phyloP scores from a whole-genome alignment of 2,797 vertebrate species.

The Miichthys miiuy region DNA sequence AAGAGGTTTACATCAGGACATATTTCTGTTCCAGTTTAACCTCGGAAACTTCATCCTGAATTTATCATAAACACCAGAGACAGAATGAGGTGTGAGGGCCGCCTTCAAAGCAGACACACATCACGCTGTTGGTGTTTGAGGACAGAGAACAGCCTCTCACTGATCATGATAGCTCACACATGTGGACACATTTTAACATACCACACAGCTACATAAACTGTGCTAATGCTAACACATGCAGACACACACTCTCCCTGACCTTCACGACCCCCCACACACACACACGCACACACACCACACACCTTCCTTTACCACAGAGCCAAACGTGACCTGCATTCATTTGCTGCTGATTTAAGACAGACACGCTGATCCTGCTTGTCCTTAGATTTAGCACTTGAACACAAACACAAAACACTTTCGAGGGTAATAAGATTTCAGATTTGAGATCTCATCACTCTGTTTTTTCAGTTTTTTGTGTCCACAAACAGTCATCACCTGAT shows the following conservation, averaged over 20 bases:
- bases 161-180: not conserved
- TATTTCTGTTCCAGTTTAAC: not conserved
- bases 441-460: not conserved
- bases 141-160: not conserved
- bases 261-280: not conserved
- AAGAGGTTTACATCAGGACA: conserved; percentile 2
- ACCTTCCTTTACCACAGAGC: not conserved
- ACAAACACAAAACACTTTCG: not conserved
- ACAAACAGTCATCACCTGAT: not conserved
- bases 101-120: not conserved
- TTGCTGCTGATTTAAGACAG: conserved; percentile 46
- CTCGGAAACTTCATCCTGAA: not conserved
- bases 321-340: conserved; percentile 57
- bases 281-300: no score
- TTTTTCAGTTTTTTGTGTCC: no score
- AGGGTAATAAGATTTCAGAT: not conserved
- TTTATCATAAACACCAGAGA: not conserved
- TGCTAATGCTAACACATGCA: not conserved
- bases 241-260: conserved; percentile 8
- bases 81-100: not conserved
- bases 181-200: not conserved
- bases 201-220: not conserved
- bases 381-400: not conserved
- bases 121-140: not conserved
- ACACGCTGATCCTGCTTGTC: not conserved